phyloP scores from a whole-genome alignment of 2,797 vertebrate genomes.

The Aulostomus chinensis region DNA sequence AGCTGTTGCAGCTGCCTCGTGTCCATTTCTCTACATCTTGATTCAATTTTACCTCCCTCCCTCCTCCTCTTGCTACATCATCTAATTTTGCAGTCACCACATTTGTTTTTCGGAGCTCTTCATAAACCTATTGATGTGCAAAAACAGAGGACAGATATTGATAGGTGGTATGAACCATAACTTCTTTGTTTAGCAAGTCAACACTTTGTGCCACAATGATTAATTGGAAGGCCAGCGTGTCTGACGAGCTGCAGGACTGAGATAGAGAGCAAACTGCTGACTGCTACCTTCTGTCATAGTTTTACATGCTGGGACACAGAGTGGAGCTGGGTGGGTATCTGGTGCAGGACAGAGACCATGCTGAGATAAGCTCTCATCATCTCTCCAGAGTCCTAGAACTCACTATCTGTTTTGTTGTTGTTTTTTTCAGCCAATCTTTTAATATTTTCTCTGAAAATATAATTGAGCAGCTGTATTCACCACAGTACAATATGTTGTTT shows the following conservation, averaged over 20 bases:
- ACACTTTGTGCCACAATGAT: constrained; percentile 53
- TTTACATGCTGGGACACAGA: constrained; percentile 37
- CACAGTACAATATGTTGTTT: too few relatives aligned
- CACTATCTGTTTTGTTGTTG: too few relatives aligned
- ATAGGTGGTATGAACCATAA: constrained; percentile 34
- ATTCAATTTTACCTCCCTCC: constrained; percentile 24
- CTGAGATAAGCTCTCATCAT: constrained; percentile 45
- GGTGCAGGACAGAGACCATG: constrained; percentile 25
- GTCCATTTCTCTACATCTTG: constrained; percentile 37
- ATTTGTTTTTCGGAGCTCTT: too few relatives aligned
- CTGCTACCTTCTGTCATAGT: constrained; percentile 46
- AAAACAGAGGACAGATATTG: constrained; percentile 45
- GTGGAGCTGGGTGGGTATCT: constrained; percentile 20
- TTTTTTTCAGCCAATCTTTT: constrained; percentile 13
- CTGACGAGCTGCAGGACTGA: constrained; percentile 36
- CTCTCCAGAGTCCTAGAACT: constrained; percentile 16
- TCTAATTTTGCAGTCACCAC: too few relatives aligned
- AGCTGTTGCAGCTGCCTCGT: constrained; percentile 3
- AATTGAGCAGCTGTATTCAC: background rate
- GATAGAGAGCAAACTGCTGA: constrained; percentile 64
- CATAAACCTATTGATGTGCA: too few relatives aligned
- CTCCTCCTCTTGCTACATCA: too few relatives aligned
- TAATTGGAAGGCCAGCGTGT: constrained; percentile 31
- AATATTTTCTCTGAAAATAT: constrained; percentile 5
- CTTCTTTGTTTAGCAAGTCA: constrained; percentile 58